A percentile compares a stretch with the other conserved stretches of the same genome.
phyloP scores from a whole-genome alignment of 2,888 invertebrate species.

The Urechis unicinctus region DNA sequence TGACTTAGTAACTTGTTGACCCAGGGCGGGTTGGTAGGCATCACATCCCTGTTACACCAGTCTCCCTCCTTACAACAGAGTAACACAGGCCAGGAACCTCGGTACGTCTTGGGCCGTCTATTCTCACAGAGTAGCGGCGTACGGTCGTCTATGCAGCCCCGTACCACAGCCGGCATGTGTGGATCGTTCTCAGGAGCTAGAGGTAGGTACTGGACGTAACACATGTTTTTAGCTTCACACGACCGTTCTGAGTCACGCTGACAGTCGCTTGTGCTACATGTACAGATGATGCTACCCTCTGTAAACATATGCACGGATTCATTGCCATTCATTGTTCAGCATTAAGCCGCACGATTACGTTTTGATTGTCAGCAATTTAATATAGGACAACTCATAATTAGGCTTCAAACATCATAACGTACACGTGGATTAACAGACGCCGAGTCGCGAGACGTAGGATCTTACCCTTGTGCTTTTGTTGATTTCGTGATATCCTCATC shows the following conservation, averaged over 20 bases:
- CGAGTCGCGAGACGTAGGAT: too few species aligned
- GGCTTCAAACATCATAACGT: too few species aligned
- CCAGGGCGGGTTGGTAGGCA: conserved; percentile 29
- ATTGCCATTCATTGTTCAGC: too few species aligned
- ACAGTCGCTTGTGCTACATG: conserved; percentile 50
- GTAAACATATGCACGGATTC: not conserved
- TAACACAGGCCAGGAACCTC: conserved; percentile 45
- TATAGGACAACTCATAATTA: too few species aligned
- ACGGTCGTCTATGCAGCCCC: conserved; percentile 48
- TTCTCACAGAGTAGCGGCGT: conserved; percentile 52
- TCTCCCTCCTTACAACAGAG: conserved; percentile 44
- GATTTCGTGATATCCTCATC: too few species aligned
- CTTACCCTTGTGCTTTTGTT: too few species aligned
- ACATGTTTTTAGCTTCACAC: conserved; percentile 46
- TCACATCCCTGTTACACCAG: conserved; percentile 43
- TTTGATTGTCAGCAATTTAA: too few species aligned
- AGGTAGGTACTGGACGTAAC: conserved; percentile 50
- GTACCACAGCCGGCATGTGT: conserved; percentile 32
- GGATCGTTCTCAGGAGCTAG: conserved; percentile 15
- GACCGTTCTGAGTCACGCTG: conserved; percentile 25
- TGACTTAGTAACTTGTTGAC: conserved; percentile 1
- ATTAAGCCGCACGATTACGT: too few species aligned
- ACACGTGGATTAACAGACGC: too few species aligned
- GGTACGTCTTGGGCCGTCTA: conserved; percentile 35
- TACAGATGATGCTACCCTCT: conserved; percentile 28